Conservation (phyloP, 2,113 vertebrate species). For the Balaenoptera acutorostrata region DNA sequence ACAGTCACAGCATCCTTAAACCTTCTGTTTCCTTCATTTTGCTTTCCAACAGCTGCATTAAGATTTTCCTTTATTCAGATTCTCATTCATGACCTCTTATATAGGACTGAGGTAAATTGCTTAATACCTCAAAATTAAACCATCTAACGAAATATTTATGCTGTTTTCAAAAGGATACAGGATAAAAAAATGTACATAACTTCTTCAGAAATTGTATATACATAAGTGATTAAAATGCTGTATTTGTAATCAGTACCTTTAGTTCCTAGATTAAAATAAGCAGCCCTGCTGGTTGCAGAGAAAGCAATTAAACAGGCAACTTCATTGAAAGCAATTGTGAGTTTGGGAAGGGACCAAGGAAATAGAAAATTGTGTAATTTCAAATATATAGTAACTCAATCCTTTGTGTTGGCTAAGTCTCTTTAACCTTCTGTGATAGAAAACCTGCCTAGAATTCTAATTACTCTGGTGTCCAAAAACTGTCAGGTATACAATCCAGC, state of each 20-base stretch:
- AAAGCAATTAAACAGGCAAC: neutral
- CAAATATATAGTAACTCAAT: neutral
- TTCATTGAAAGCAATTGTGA: neutral
- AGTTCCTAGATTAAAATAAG: neutral
- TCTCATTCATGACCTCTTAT: neutral
- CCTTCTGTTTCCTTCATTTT: neutral
- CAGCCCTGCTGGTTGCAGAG: neutral
- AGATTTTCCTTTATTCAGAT: slow-evolving; percentile 17
- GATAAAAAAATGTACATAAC: neutral
- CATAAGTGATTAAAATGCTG: neutral
- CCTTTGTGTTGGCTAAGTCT: slow-evolving; percentile 7
- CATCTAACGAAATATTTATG: neutral
- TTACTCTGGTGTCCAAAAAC: neutral
- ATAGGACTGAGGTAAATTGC: neutral
- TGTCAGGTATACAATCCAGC: neutral
- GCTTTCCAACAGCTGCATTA: slow-evolving; percentile 19
- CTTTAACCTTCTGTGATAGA: neutral
- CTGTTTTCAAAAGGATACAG: neutral
- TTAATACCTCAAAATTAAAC: slow-evolving; percentile 10
- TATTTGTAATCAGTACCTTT: slow-evolving; percentile 1
- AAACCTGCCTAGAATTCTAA: slow-evolving; percentile 31
- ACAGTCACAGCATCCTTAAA: neutral
- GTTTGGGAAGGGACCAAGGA: neutral
- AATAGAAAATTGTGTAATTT: slow-evolving; percentile 33
- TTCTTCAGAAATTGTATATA: neutral